Percentiles rank a stretch among this genome's conserved stretches.
Evolutionary conservation across 2,888 invertebrate genomes (phyloP).

Genomic region (Drosophila paracracens): DNA sequence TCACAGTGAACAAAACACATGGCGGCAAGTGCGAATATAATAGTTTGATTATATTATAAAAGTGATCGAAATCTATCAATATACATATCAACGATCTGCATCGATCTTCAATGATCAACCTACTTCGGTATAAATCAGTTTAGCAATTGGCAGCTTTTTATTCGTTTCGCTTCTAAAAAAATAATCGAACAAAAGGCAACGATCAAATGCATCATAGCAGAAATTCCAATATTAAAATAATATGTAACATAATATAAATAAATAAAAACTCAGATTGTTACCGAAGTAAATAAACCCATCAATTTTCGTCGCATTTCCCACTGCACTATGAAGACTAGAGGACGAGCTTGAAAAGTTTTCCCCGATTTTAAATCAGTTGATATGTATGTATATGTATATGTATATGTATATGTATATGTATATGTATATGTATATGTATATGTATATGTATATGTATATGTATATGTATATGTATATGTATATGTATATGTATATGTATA

Average conservation of each 20-base stretch:
- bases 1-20: neutral
- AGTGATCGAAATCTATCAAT: neutral
- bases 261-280: neutral
- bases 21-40: neutral
- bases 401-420: no score
- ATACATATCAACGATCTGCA: neutral
- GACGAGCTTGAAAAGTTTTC: neutral
- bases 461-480: no score
- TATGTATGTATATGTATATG: neutral
- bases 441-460: no score
- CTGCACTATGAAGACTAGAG: neutral
- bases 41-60: no score
- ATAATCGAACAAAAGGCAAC: neutral
- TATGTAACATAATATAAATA: neutral
- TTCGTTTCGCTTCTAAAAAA: neutral
- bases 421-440: no score
- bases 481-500: no score
- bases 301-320: neutral
- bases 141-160: neutral
- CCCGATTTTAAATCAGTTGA: neutral
- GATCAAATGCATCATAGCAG: neutral
- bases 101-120: neutral
- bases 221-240: neutral
- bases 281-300: neutral
- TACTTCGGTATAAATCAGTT: neutral